These are phyloP conservation scores for Tachycineta bicolor DNA, from an alignment of 2,113 vertebrate genomes.

Conservation along the genomic window DNA sequence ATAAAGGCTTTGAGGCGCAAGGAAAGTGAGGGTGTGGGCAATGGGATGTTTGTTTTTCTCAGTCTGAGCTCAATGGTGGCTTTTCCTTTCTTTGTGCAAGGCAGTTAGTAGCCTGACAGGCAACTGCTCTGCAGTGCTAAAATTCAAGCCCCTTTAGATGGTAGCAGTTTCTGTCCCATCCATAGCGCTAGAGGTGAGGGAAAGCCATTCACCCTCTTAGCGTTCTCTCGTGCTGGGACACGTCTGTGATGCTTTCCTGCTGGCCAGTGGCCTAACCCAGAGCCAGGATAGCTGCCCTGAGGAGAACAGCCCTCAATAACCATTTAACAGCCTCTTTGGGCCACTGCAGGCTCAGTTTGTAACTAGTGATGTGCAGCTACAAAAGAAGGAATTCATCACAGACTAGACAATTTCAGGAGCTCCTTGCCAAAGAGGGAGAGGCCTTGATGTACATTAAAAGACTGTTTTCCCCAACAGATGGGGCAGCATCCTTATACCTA, in stretches of 20 bases:
- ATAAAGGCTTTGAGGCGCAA: conserved; percentile 39
- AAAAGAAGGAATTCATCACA: background rate
- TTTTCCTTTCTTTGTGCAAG: conserved; percentile 54
- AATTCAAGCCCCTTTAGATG: background rate
- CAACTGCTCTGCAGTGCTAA: background rate
- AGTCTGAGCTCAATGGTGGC: conserved; percentile 48
- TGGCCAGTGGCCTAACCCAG: background rate
- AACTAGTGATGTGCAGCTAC: background rate
- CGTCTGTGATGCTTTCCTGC: background rate
- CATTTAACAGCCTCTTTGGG: background rate
- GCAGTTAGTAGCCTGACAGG: conserved; percentile 9
- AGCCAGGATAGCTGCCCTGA: background rate
- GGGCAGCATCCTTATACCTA: conserved; percentile 20
- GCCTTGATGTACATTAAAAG: background rate
- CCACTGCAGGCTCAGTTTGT: background rate
- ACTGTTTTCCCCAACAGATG: background rate
- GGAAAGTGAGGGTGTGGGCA: conserved; percentile 6
- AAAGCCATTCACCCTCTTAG: background rate
- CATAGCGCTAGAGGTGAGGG: background rate
- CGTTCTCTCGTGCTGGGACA: background rate
- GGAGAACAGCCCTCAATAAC: background rate
- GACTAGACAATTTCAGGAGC: background rate
- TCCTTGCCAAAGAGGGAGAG: background rate
- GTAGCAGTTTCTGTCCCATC: background rate
- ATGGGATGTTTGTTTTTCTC: conserved; percentile 35